These are phyloP conservation scores for Oceanodroma leucorhoa DNA, from an alignment of 2,797 vertebrate species.

Conservation along the genomic window DNA sequence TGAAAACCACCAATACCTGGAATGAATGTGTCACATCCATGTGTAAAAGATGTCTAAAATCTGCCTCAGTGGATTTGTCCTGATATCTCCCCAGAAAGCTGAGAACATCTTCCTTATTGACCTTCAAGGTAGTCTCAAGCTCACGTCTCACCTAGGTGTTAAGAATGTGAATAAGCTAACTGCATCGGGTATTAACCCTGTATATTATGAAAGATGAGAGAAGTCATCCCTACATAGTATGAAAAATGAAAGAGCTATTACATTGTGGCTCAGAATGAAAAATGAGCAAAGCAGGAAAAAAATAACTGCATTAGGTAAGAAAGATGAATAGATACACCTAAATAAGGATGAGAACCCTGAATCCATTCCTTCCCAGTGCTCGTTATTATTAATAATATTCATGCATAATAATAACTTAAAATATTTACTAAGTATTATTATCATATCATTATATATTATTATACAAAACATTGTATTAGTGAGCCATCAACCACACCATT, in stretches of 20 bases:
- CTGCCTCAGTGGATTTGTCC: constrained; percentile 51
- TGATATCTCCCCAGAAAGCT: constrained; percentile 74
- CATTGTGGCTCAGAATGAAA: neutral
- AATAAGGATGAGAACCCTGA: neutral
- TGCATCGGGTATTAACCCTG: neutral
- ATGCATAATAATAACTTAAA: neutral
- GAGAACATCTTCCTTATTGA: constrained; percentile 75
- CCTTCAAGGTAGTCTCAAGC: constrained; percentile 70
- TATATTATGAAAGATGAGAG: neutral
- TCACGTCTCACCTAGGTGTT: constrained; percentile 73
- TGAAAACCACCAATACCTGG: constrained; percentile 72
- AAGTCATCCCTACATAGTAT: neutral
- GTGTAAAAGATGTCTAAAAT: constrained; percentile 68
- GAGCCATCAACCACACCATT: neutral
- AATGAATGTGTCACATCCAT: constrained; percentile 78
- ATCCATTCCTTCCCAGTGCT: neutral
- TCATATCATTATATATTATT: neutral
- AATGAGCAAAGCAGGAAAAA: neutral
- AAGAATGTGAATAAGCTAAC: neutral
- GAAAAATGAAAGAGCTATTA: neutral
- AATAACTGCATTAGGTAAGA: neutral
- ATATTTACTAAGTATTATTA: neutral
- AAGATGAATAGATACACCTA: neutral
- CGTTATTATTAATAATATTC: neutral
- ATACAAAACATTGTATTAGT: neutral